phyloP scores from a whole-genome alignment of 2,113 vertebrate genomes.

The Clarias macrocephalus region DNA sequence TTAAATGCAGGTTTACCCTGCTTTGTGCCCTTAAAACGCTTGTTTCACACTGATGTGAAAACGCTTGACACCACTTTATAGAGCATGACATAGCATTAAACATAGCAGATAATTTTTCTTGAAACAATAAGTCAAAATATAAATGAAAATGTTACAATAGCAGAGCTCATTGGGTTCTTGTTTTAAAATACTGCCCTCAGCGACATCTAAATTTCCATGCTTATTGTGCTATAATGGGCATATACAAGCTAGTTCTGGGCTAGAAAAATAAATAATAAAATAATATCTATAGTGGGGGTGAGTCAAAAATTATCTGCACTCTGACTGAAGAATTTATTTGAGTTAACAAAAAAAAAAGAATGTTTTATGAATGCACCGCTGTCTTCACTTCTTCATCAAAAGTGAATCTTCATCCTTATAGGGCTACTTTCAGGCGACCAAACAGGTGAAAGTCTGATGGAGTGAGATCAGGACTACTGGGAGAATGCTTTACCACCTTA shows the following conservation, averaged over 20 bases:
- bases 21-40: slow-evolving; percentile 55
- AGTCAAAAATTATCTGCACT: too few species aligned
- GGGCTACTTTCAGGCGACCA: too few species aligned
- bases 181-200: background rate
- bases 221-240: background rate
- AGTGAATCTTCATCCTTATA: too few species aligned
- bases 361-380: too few species aligned
- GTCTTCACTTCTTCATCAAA: too few species aligned
- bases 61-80: slow-evolving; percentile 41
- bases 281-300: background rate
- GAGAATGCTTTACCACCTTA: too few species aligned
- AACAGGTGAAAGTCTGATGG: too few species aligned
- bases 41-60: slow-evolving; percentile 55
- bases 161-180: background rate
- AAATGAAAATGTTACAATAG: background rate
- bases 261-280: background rate
- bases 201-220: background rate
- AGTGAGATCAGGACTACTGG: too few species aligned
- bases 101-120: background rate
- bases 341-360: too few species aligned
- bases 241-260: background rate
- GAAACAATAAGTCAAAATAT: background rate
- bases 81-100: slow-evolving; percentile 11
- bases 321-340: too few species aligned
- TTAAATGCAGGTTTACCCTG: slow-evolving; percentile 61